These are phyloP conservation scores for Danio tinwini DNA, from an alignment of 2,797 vertebrate species.

Conservation along the genomic window DNA sequence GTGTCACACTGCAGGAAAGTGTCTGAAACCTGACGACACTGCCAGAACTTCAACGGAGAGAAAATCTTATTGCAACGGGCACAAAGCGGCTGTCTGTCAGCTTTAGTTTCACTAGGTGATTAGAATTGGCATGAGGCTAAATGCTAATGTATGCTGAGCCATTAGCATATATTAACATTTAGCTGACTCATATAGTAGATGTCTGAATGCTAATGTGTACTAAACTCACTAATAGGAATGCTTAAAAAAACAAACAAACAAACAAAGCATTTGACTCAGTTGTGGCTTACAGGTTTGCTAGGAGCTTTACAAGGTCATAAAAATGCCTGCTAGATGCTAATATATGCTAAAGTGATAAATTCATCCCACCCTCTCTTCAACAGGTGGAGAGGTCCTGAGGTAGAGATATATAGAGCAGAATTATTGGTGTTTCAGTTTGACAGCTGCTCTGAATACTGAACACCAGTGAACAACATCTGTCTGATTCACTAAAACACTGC, in stretches of 20 bases:
- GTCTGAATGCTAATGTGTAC: not conserved
- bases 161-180: no score
- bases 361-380: not conserved
- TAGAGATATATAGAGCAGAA: conserved; percentile 1
- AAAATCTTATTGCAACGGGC: no score
- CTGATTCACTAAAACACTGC: not conserved
- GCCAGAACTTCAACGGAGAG: no score
- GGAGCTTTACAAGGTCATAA: not conserved
- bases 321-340: no score
- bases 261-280: no score
- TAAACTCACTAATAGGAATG: not conserved
- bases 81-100: no score
- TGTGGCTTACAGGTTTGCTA: not conserved
- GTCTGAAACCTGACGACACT: no score
- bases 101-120: no score
- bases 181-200: no score
- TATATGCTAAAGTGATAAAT: not conserved
- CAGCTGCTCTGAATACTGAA: conserved; percentile 12
- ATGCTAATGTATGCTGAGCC: no score
- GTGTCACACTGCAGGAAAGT: no score
- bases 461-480: conserved; percentile 22
- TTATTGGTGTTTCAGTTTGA: not conserved
- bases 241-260: not conserved
- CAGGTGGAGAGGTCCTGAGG: not conserved
- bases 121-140: no score